Conservation (phyloP, 2,113 vertebrate genomes). For the Chloroceryle aenea region DNA sequence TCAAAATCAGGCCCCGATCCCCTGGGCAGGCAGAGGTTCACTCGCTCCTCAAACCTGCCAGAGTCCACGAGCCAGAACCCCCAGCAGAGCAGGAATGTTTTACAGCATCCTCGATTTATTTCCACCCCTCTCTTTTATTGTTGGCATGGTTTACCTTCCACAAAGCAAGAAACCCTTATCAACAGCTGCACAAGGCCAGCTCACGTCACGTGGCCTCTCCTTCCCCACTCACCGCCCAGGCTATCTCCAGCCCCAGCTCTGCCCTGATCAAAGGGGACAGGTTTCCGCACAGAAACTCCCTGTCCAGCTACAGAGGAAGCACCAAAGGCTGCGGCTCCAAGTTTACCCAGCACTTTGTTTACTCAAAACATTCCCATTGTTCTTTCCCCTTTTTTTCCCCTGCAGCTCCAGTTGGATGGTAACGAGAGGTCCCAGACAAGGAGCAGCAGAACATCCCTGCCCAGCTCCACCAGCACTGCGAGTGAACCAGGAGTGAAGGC, state of each 20-base stretch:
- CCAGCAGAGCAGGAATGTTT: neutral
- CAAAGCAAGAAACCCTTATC: neutral
- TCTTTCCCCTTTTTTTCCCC: neutral
- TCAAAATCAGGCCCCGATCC: neutral
- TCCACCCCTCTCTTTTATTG: neutral
- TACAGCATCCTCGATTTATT: neutral
- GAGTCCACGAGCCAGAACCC: fast-evolving
- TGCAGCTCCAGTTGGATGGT: neutral
- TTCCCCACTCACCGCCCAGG: neutral
- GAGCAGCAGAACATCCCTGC: neutral
- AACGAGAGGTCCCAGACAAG: neutral
- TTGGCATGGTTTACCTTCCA: neutral
- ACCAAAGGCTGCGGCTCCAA: neutral
- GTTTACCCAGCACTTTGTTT: neutral
- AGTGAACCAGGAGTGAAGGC: neutral
- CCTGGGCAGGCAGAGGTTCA: too few relatives aligned
- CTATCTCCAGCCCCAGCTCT: neutral
- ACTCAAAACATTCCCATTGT: slow-evolving; percentile 13
- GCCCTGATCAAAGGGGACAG: neutral
- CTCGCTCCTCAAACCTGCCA: neutral
- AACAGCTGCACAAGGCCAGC: neutral
- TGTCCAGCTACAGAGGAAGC: neutral
- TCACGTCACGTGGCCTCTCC: neutral
- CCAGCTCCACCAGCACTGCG: neutral
- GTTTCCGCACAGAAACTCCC: neutral